phyloP scores from a whole-genome alignment of 1,140 invertebrate genomes.

The Zaprionus inermis region DNA sequence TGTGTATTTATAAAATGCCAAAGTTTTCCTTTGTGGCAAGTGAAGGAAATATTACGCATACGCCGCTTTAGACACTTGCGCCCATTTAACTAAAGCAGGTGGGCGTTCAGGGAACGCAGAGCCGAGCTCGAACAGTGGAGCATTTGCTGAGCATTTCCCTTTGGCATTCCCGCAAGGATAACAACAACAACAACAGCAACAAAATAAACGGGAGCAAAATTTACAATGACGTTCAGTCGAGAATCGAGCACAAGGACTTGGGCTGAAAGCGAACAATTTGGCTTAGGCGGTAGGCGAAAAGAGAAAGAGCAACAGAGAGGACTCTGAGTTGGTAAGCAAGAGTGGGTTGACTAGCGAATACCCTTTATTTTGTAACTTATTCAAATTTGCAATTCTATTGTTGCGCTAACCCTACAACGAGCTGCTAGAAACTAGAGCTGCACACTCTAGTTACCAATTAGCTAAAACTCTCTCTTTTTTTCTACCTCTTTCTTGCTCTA shows the following conservation, averaged over 20 bases:
- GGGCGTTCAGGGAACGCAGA: background rate
- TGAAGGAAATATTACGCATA: conserved; percentile 44
- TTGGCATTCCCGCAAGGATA: conserved; percentile 44
- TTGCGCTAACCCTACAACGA: no score
- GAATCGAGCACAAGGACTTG: conserved; percentile 28
- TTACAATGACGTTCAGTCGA: conserved; percentile 33
- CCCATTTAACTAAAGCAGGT: conserved; percentile 41
- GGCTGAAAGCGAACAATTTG: conserved; percentile 8
- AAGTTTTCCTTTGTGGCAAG: conserved; percentile 28
- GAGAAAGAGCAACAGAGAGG: background rate
- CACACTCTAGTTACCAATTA: background rate
- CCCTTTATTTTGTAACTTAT: background rate
- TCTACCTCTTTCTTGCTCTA: background rate
- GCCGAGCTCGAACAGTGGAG: conserved; percentile 5
- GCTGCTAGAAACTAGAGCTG: no score
- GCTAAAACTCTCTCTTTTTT: background rate
- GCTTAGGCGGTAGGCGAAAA: background rate
- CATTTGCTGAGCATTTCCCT: conserved; percentile 48
- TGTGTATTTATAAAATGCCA: conserved; percentile 21
- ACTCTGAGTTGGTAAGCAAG: background rate
- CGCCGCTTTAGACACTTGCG: conserved; percentile 21
- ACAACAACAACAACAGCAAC: no score
- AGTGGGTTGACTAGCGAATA: background rate
- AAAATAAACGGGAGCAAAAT: conserved; percentile 53
- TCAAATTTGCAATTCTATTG: background rate